Percentiles rank a stretch among this genome's conserved stretches.
phyloP scores from a whole-genome alignment of 2,113 vertebrate species.

The Crocuta crocuta region DNA sequence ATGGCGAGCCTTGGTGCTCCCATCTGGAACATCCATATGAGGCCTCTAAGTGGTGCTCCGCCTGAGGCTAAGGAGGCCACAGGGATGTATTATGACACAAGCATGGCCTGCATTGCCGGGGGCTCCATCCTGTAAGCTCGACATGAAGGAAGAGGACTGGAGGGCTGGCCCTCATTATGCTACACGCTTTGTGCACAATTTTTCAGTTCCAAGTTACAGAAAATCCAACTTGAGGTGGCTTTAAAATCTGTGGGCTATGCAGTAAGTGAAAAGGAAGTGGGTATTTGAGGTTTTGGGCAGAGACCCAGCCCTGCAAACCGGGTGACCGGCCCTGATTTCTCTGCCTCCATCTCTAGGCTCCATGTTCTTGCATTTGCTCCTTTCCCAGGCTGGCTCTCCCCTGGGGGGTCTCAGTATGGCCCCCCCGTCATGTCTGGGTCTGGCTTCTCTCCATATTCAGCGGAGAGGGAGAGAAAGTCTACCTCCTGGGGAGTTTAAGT shows the following conservation, averaged over 20 bases:
- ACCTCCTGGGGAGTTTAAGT: background rate
- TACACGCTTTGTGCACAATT: background rate
- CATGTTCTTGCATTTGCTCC: background rate
- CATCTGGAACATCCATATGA: background rate
- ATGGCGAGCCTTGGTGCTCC: background rate
- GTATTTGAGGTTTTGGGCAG: background rate
- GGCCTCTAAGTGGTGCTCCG: background rate
- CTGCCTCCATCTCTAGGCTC: background rate
- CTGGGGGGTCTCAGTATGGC: background rate
- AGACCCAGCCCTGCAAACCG: background rate
- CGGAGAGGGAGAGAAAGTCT: background rate
- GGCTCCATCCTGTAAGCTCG: background rate
- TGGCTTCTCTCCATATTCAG: background rate
- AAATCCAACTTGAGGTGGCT: background rate
- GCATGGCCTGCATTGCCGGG: rapidly evolving
- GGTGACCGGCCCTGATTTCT: background rate
- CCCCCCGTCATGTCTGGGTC: background rate
- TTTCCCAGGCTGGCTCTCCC: background rate
- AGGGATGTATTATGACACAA: background rate
- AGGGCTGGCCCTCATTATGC: background rate
- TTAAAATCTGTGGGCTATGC: background rate
- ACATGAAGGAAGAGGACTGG: background rate
- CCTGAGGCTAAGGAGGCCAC: background rate
- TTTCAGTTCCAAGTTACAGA: background rate
- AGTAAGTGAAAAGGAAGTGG: background rate